Evolutionary conservation across 2,113 vertebrate genomes (phyloP).

Genomic region (Uria aalge): DNA sequence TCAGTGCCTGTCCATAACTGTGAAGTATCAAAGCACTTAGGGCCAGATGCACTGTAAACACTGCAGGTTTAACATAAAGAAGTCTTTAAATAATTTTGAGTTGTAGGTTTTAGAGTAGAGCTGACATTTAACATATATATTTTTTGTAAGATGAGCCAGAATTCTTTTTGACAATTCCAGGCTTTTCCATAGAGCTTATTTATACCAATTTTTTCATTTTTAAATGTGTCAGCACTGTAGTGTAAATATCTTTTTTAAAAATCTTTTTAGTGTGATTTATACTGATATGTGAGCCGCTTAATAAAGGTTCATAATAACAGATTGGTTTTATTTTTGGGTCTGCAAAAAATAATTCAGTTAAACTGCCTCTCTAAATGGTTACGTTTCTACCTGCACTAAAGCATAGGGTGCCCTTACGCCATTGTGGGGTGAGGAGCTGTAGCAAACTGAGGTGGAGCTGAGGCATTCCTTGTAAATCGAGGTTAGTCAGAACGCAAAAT

Average conservation of each 20-base stretch:
- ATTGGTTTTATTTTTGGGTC: conserved; percentile 77
- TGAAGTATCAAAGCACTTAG: conserved; percentile 89
- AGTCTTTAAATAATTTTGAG: conserved; percentile 85
- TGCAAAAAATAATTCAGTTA: conserved; percentile 70
- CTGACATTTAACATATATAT: conserved; percentile 89
- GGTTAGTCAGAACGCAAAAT: background rate
- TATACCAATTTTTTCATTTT: conserved; percentile 89
- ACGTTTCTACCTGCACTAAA: conserved; percentile 55
- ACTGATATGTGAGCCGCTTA: conserved; percentile 93
- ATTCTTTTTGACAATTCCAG: conserved; percentile 88
- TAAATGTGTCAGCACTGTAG: conserved; percentile 96
- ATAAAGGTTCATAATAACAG: conserved; percentile 92
- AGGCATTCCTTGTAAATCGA: background rate
- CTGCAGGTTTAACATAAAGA: conserved; percentile 85
- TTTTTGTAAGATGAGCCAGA: conserved; percentile 95
- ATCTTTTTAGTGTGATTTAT: conserved; percentile 98
- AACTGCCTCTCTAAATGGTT: conserved; percentile 67
- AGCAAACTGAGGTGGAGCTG: background rate
- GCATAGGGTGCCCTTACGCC: background rate
- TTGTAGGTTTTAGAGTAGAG: conserved; percentile 89
- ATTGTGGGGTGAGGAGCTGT: background rate
- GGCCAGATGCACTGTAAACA: conserved; percentile 85
- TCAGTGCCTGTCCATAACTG: conserved; percentile 98
- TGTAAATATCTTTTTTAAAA: conserved; percentile 92
- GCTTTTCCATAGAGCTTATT: conserved; percentile 95